Evolutionary conservation across 2,888 invertebrate genomes (phyloP).

Genomic region (Philopedon plagiatum): DNA sequence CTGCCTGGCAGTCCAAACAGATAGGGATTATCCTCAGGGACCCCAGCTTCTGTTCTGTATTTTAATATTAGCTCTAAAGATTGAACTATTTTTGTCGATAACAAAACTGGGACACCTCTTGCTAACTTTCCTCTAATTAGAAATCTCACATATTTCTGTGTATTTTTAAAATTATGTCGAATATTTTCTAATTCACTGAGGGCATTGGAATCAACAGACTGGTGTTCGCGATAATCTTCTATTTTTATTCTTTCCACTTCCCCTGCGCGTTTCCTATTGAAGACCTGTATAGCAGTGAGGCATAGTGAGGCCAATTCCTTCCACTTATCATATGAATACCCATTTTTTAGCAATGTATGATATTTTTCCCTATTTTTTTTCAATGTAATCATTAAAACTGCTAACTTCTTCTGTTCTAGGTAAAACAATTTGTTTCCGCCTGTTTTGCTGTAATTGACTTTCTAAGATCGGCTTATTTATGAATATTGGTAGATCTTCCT

Average conservation of each 20-base stretch:
- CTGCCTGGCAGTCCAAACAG: background rate
- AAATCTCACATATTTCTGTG: background rate
- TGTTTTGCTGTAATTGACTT: background rate
- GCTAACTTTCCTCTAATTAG: background rate
- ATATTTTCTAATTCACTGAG: background rate
- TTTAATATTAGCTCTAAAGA: background rate
- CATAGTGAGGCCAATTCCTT: background rate
- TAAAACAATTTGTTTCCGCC: background rate
- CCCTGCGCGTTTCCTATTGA: slow-evolving; percentile 48
- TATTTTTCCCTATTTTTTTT: background rate
- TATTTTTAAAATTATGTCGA: background rate
- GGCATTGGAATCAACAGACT: background rate
- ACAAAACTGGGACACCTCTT: background rate
- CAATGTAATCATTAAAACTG: background rate
- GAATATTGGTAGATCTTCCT: background rate
- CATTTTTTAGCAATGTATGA: background rate
- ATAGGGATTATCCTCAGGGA: background rate
- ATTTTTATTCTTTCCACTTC: slow-evolving; percentile 45
- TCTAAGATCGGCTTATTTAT: background rate
- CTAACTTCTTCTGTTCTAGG: background rate
- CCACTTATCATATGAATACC: background rate
- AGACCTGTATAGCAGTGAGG: slow-evolving; percentile 48
- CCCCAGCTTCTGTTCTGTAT: background rate
- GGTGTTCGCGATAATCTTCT: slow-evolving; percentile 18
- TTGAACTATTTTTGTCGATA: background rate